Base-by-base conservation (phyloP, 2,888 invertebrate species). In the Pristionchus exspectatus region DNA sequence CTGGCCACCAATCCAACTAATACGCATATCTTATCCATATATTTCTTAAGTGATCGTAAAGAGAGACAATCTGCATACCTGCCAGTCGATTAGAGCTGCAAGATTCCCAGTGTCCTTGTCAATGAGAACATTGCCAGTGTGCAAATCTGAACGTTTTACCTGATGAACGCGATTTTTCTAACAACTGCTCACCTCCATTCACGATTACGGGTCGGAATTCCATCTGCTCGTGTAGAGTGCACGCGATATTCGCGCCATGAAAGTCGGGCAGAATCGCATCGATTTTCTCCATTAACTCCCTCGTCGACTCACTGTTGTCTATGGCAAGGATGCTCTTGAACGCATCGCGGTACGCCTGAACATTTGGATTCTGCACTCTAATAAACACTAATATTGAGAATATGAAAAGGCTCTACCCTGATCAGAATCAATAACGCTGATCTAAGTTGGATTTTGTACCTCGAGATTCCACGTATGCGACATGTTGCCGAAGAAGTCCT, bases 31-130 rank as follows among this genome's bases (percentile, higher is more conserved):
- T n/a, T n/a, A n/a, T n/a, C n/a, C n/a, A n/a, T n/a, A n/a, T n/a
- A n/a, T n/a, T n/a, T n/a, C n/a, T n/a, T n/a, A n/a, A n/a, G n/a
- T n/a, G n/a, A n/a, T n/a, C n/a, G n/a, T n/a, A n/a, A n/a, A n/a
- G n/a, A n/a, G n/a, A n/a, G n/a, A n/a, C n/a, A n/a, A n/a, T n/a
- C 0, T 54, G 24, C 14, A 0, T 7, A 83, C 83, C 83, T 83
- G 83, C 54, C 54, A 83, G 16, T 83, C 83, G n/a, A 83, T 83
- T 0, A 83, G 83, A 7, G 83, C 83, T 12, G 27, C n/a, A 3
- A 83, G 50, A 56, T 83, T 18, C 12, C 54, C 50, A 12, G 54
- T 83, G 5, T 54, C 54, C 50, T 24, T 24, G 56, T 83, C 83
- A 30, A 83, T 83, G 18, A 83, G 50, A 12, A 83, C 83, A 30